Conservation (phyloP, 2,113 vertebrate species). For the Ivindomyrus marchei region DNA sequence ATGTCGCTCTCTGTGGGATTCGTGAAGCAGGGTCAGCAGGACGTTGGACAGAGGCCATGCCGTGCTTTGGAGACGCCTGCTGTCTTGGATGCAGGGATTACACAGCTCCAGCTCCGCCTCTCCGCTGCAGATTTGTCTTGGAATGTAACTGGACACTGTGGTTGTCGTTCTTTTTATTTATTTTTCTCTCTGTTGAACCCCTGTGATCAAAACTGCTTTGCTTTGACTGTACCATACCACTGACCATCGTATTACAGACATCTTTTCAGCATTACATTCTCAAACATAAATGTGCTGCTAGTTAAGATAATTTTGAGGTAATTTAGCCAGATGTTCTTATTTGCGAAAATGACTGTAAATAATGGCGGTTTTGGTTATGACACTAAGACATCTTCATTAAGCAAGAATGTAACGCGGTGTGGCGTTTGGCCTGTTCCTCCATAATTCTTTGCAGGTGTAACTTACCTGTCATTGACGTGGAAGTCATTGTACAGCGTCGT, state of each 20-base stretch:
- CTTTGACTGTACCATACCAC: background rate
- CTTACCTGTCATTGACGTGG: background rate
- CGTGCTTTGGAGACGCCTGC: background rate
- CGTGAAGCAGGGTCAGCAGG: background rate
- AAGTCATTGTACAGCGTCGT: background rate
- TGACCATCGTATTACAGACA: background rate
- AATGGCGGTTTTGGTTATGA: conserved; percentile 3
- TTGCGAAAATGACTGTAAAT: conserved; percentile 1
- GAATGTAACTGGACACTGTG: background rate
- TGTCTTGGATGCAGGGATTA: background rate
- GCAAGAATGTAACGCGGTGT: background rate
- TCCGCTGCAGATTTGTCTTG: background rate
- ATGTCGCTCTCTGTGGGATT: background rate
- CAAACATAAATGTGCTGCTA: background rate
- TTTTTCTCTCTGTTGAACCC: background rate
- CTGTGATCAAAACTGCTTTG: background rate
- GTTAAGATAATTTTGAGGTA: conserved; percentile 3
- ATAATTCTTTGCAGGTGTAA: background rate
- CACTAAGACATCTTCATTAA: background rate
- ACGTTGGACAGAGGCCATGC: background rate
- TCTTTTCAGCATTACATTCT: background rate
- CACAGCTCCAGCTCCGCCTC: too few relatives aligned
- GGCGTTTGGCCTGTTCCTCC: background rate
- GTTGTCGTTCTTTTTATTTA: background rate
- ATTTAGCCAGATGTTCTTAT: background rate